Evolutionary conservation across 1,140 invertebrate species (phyloP), one percentile per base, ranked within the genome.

Genomic region (Tetragonula clypearis): DNA sequence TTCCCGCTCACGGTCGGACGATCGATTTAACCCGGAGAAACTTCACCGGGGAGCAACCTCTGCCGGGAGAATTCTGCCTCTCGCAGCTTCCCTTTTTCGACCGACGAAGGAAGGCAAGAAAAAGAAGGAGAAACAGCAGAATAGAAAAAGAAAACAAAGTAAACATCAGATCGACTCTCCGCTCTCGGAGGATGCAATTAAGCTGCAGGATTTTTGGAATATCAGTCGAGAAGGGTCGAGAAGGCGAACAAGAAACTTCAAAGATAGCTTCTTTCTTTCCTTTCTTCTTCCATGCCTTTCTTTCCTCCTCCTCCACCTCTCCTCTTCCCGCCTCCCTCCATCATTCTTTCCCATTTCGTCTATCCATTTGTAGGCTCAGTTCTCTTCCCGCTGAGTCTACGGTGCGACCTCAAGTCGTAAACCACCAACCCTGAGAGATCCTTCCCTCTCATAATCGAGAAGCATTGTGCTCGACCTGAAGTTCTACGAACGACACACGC

Each of bases 401-500:
- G 74, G 65, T 19, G 19, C 41, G 49, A 73, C 56, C 80, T 72
- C 76, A 53, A 90, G 85, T 90, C 87, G 84, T 87, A 87, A 89
- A 88, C 88, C 79, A 21, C 71, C 72, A 80, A 86, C 53, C 84
- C 74, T 19, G 60, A 78, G 84, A 56, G 41, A 49, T 49, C 41
- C 41, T 8, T 66, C 78, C 55, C 72, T 82, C 82, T 74, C 86
- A 72, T 86, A 81, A 87, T 86, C 86, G 86, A 83, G 72, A 81
- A 88, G 84, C 88, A 89, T 89, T 89, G 86, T 89, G 83, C 84
- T 79, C 76, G 83, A 60, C 77, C 86, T 76, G 8, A 84, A 85
- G 80, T 87, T 87, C 86, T 79, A 79, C 84, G 84, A 80, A 88
- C 86, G 78, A 79, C 83, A 81, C 87, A 68, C 85, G 79, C 83